Conservation (phyloP, 2,888 invertebrate genomes). For the Caenorhabditis sp. region DNA sequence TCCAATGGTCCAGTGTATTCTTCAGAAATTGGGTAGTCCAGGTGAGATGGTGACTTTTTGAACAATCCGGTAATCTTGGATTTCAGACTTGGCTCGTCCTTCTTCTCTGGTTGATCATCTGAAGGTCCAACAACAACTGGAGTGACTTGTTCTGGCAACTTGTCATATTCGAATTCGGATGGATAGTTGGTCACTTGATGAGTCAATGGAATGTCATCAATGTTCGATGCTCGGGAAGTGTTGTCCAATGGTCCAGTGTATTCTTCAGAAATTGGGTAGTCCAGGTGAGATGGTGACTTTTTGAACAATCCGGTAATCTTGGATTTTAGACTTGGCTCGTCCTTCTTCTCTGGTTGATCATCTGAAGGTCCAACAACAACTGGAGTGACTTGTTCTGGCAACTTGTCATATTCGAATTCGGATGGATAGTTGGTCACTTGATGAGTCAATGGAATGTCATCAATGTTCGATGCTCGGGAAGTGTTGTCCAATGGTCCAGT, state of each 20-base stretch:
- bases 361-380: not conserved
- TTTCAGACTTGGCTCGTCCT: slow-evolving; percentile 4
- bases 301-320: slow-evolving; percentile 38
- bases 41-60: slow-evolving; percentile 43
- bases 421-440: too few relatives aligned
- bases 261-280: slow-evolving; percentile 46
- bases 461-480: slow-evolving; percentile 18
- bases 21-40: slow-evolving; percentile 36
- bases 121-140: not conserved
- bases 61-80: slow-evolving; percentile 23
- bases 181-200: too few relatives aligned
- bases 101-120: not conserved
- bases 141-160: not conserved
- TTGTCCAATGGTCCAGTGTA: slow-evolving; percentile 34
- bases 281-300: slow-evolving; percentile 41
- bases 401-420: not conserved
- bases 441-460: not conserved
- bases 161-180: slow-evolving; percentile 2
- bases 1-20: slow-evolving; percentile 12
- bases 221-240: slow-evolving; percentile 12
- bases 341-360: slow-evolving; percentile 5
- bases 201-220: not conserved
- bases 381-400: slow-evolving; percentile 1
- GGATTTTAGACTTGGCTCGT: slow-evolving; percentile 2
- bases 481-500: slow-evolving; percentile 7